A percentile compares a stretch with the other conserved stretches of the same genome.
Conservation (phyloP, 2,113 vertebrate genomes). For the Psettodes erumei region DNA sequence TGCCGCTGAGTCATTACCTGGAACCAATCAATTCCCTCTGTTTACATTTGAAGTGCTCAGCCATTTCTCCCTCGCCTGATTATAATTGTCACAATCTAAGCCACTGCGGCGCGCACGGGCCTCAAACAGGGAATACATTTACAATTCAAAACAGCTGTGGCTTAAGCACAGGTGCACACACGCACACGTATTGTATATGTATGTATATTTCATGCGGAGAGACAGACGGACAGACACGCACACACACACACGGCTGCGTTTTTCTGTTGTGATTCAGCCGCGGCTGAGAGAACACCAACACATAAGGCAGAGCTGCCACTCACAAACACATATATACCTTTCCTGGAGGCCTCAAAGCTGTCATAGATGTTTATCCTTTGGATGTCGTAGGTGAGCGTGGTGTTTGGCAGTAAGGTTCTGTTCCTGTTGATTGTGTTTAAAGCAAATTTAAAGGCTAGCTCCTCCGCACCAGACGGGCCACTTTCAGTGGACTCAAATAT, state of each 20-base stretch:
- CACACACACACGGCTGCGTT: slow-evolving; percentile 12
- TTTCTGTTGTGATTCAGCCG: too few species aligned
- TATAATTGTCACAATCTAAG: slow-evolving; percentile 64
- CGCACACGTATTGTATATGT: neutral
- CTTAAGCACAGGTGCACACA: neutral
- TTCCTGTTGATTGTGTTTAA: slow-evolving; percentile 99
- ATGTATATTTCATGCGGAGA: too few species aligned
- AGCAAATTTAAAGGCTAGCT: slow-evolving; percentile 99
- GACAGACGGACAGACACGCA: neutral
- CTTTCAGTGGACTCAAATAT: slow-evolving; percentile 99
- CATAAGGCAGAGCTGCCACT: neutral
- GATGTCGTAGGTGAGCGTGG: slow-evolving; percentile 97
- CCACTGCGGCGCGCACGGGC: neutral
- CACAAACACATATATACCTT: slow-evolving; percentile 86
- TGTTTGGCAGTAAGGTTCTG: slow-evolving; percentile 97
- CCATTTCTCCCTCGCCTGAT: slow-evolving; percentile 66
- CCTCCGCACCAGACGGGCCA: slow-evolving; percentile 96
- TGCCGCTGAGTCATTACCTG: slow-evolving; percentile 74
- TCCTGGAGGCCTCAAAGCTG: slow-evolving; percentile 99
- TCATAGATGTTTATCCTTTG: slow-evolving; percentile 99
- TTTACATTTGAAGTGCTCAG: slow-evolving; percentile 69
- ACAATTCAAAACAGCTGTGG: slow-evolving; percentile 44
- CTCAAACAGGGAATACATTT: slow-evolving; percentile 34
- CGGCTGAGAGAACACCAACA: neutral
- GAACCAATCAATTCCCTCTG: slow-evolving; percentile 78